Evolutionary conservation across 1,140 invertebrate genomes (phyloP).

Genomic region (Chelonus insularis): DNA sequence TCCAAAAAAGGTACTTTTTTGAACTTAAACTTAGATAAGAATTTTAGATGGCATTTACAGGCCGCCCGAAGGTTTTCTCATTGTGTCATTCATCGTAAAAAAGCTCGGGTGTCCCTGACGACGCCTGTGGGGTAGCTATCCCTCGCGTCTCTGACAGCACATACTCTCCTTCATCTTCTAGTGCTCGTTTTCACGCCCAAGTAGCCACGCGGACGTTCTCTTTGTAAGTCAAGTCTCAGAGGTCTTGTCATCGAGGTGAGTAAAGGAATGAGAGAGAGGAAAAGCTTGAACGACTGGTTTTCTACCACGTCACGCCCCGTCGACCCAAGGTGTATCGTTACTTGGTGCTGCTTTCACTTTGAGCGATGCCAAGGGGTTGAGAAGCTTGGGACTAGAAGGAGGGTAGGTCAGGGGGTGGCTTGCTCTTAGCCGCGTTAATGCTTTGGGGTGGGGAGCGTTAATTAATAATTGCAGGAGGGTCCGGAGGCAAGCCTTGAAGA

Average conservation of each 20-base stretch:
- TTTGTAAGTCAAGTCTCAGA: slow-evolving; percentile 47
- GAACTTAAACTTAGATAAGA: no score
- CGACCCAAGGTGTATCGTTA: slow-evolving; percentile 53
- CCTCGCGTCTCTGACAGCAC: background rate
- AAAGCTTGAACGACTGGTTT: slow-evolving; percentile 11
- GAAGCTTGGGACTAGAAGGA: slow-evolving; percentile 33
- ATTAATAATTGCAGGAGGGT: slow-evolving; percentile 58
- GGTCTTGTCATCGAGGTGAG: slow-evolving; percentile 12
- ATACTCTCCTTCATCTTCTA: background rate
- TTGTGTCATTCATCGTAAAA: background rate
- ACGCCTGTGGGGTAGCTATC: slow-evolving; percentile 5
- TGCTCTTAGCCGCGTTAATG: slow-evolving; percentile 58
- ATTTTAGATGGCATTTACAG: no score
- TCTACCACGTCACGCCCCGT: background rate
- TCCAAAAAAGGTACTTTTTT: no score
- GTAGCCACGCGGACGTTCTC: slow-evolving; percentile 20
- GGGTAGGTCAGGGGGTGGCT: slow-evolving; percentile 39
- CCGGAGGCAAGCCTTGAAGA: slow-evolving; percentile 37
- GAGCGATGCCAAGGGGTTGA: slow-evolving; percentile 43
- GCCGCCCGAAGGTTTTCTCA: no score
- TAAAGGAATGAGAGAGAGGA: slow-evolving; percentile 1
- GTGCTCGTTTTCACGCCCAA: slow-evolving; percentile 22
- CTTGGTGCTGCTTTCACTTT: slow-evolving; percentile 43
- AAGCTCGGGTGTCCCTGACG: slow-evolving; percentile 13
- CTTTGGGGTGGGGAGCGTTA: slow-evolving; percentile 55